Evolutionary conservation across 2,113 vertebrate genomes (phyloP), one percentile per base, ranked within the genome.

Genomic region (Atlantisia rogersi): DNA sequence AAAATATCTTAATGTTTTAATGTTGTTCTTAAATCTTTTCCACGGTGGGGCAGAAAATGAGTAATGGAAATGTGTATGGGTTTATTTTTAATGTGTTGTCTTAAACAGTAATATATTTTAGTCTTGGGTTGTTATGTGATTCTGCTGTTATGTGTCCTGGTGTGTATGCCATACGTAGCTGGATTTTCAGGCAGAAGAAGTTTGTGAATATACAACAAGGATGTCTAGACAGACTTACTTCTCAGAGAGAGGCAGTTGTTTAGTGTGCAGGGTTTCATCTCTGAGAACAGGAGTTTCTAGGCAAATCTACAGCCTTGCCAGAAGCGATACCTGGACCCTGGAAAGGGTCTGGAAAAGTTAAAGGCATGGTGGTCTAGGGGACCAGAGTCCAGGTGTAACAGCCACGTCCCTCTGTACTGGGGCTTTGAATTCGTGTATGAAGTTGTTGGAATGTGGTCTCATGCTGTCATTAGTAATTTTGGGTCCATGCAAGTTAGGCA

Each of bases 41-140:
- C 4, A 4, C 1, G 5, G n/a, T 65, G 37, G 28, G 19, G 46
- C 70, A 88, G 63, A 90, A 92, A 82, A 32, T 88, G 63, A 92
- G 63, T 94, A 52, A 90, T 88, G 67, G 63, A 92, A 94, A 82
- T 44, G 24, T 11, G 28, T 86, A 44, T 74, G 76, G 46, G 50
- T 88, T 87, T 94, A 58, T 82, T 96, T 94, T 93, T 79, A 37
- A 65, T 68, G 15, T 74, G 29, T 39, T 95, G 58, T 81, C 69
- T 89, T 46, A 48, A 85, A 32, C 29, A 24, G 78, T 50, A 76
- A 69, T 68, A 21, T 60, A 50, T 82, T 90, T 91, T n/a, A 60
- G 62, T 64, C 76, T 74, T 83, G 29, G 55, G 39, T 63, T 15
- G 19, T 85, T 63, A n/a, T 2, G 24, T 35, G 60, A 28, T 86